Evolutionary conservation across 2,797 vertebrate species (phyloP).

Genomic region (Helicolenus hilgendorfi): DNA sequence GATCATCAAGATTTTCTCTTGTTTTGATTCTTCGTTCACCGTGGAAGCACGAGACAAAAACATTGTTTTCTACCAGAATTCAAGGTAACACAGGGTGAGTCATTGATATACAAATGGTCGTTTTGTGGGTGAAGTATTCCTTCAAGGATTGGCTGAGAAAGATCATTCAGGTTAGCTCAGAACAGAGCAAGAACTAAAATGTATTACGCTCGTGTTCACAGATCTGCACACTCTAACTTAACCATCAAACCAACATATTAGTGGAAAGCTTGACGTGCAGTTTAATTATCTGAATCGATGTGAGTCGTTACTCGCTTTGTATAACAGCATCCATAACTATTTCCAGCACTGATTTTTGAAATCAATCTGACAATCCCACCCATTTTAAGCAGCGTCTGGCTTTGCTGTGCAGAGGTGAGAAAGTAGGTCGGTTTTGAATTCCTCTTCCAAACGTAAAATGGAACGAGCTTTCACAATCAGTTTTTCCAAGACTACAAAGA

Average conservation of each 20-base stretch:
- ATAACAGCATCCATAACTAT: not conserved
- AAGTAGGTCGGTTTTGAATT: not conserved
- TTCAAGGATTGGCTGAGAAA: not conserved
- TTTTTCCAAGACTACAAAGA: not conserved
- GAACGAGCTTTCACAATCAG: not conserved
- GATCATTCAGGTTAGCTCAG: not conserved
- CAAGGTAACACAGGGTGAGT: not conserved
- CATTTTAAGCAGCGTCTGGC: too few species aligned
- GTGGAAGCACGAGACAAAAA: not conserved
- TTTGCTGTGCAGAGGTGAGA: not conserved
- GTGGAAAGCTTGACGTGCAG: too few species aligned
- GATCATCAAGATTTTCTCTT: not conserved
- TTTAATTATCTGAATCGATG: not conserved
- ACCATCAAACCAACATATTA: not conserved
- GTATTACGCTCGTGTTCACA: too few species aligned
- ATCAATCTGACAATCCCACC: not conserved
- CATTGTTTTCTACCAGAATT: not conserved
- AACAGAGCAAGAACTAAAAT: not conserved
- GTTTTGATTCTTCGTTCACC: not conserved
- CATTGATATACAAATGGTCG: not conserved
- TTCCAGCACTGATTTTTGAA: too few species aligned
- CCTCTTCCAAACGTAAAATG: not conserved
- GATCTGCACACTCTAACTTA: not conserved
- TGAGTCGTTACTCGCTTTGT: not conserved
- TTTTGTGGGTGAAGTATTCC: not conserved